Conservation (phyloP, 2,888 invertebrate genomes). For the Rhagophthalmus giganteus region DNA sequence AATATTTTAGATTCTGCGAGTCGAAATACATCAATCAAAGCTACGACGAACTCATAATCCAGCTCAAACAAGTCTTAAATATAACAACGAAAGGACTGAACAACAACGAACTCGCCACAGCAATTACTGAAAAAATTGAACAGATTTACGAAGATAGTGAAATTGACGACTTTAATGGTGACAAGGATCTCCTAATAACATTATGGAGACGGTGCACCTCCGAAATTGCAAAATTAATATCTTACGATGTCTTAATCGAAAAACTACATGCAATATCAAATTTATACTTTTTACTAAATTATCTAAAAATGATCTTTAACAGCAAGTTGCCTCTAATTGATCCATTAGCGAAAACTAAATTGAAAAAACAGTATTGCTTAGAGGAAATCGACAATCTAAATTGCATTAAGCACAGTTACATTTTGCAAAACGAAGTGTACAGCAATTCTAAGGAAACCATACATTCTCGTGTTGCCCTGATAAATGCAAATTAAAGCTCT, state of each 20-base stretch:
- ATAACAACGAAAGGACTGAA: not conserved
- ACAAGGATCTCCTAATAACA: constrained; percentile 25
- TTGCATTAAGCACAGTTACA: constrained; percentile 61
- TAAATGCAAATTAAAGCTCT: constrained; percentile 54
- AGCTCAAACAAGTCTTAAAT: constrained; percentile 5
- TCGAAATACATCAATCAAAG: constrained; percentile 3
- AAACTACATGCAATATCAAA: constrained; percentile 40
- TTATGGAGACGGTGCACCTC: constrained; percentile 30
- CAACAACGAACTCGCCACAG: not conserved
- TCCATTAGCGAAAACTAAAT: constrained; percentile 75
- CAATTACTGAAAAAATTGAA: constrained; percentile 20
- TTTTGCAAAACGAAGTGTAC: constrained; percentile 57
- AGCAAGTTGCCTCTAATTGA: constrained; percentile 74
- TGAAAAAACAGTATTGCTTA: constrained; percentile 70
- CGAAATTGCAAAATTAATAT: constrained; percentile 20
- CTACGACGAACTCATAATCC: constrained; percentile 8
- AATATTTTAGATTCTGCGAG: constrained; percentile 16
- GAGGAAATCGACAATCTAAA: constrained; percentile 69
- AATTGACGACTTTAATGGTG: constrained; percentile 18
- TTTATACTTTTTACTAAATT: constrained; percentile 56
- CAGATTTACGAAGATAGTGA: constrained; percentile 5
- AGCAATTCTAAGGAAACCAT: constrained; percentile 51
- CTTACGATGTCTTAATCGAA: not conserved
- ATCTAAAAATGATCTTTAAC: constrained; percentile 62
- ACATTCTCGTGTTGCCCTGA: constrained; percentile 57